Evolutionary conservation across 1,140 invertebrate species (phyloP), one percentile per base, ranked within the genome.

Genomic region (Bicyclus anynana): DNA sequence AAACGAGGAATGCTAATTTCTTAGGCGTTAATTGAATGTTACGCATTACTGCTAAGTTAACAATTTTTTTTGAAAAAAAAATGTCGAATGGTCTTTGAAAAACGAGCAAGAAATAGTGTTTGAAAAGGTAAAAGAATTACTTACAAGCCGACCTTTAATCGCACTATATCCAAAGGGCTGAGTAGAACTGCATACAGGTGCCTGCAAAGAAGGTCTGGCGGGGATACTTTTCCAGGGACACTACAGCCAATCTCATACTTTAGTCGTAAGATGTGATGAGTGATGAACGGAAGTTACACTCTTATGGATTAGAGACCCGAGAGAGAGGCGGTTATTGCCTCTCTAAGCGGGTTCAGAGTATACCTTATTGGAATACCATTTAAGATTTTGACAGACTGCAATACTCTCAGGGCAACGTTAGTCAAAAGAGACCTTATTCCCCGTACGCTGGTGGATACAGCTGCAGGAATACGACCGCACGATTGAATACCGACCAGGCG

Each of bases 101-200:
- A 16, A n/a, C 2, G 13, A 26, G 2, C 33, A 57, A 33, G 14
- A 56, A 33, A 2, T 40, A 9, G 13, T 61, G 9, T 67, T 64
- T 42, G 6, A 26, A 14, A 12, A 20, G 14, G 2, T 50, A 37
- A 35, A 50, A 18, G 18, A 37, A 2, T n/a, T 18, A 17, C 12
- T 50, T 1, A 50, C 12, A 4, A n/a, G 57, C 1, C 14, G 60
- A 13, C 68, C 72, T 0, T 17, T 74, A 7, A 40, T 75, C 5
- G 49, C 61, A 1, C 21, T 77, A 16, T 80, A 76, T 17, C 65
- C 63, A 33, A 48, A 44, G 16, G 51, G 62, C 0, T 53, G 67
- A 33, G 71, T 59, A 0, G 60, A 76, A 58, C 26, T 80, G 1
- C 74, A 74, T 40, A 80, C 72, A 0, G 72, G 76, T 52, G 70